Base-by-base conservation (phyloP, 2,797 vertebrate genomes). In the Thripadectes ignobilis region DNA sequence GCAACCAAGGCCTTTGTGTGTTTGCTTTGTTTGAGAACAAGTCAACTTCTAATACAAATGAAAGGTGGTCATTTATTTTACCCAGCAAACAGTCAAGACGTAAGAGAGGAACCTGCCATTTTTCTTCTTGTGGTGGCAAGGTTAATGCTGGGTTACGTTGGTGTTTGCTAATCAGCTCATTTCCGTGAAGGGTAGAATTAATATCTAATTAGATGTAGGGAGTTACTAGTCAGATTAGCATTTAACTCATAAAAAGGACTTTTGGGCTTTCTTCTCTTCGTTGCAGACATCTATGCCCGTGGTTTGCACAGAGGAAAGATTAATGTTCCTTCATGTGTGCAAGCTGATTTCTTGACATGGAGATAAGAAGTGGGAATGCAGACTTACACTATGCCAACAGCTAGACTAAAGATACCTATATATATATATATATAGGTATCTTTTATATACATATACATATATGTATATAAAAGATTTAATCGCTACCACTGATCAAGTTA, bases 11-110 rank as follows among this genome's bases (percentile, higher is more conserved):
- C 94, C 84, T 96, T 96, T 94, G 89, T 96, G 85, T 92, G 86
- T 97, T 97, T 97, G 95, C 98, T 98, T 97, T 97, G 95, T 97
- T 96, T 95, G 88, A 92, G 95, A 96, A 93, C 91, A 93, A 96
- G 94, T 95, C 84, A 74, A 67, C 94, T 96, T 89, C 94, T 97
- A 96, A 95, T 94, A 94, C 95, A 97, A 97, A 97, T 90, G 92
- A 93, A 92, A 97, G 86, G 95, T 96, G 95, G 85, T 95, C 94
- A 97, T 98, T 98, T 97, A 97, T 98, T 97, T 96, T 96, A 95
- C 55, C 88, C 77, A 92, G 95, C 94, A 97, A 95, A 96, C 92
- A 96, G 96, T 80, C 88, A 75, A 92, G 95, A 97, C 34, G 22
- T 71, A 85, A 82, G 96, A 91, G 92, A 95, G 96, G 89, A 93